These are phyloP conservation scores for Theodoxus fluviatilis DNA, from an alignment of 2,888 invertebrate species.

Conservation along the genomic window DNA sequence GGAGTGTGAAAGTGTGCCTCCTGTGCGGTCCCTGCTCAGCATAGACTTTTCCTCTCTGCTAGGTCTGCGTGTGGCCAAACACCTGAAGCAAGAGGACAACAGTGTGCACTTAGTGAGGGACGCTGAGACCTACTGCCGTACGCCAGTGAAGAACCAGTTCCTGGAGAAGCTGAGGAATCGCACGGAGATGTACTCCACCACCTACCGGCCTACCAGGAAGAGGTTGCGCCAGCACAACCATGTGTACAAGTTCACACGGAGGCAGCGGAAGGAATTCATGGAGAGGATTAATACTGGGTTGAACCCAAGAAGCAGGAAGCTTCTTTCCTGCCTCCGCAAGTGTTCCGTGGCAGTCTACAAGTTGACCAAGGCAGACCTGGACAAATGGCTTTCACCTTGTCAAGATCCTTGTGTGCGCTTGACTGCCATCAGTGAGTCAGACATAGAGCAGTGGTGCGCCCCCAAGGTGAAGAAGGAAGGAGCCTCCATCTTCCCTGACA, in stretches of 20 bases:
- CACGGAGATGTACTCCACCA: constrained; percentile 42
- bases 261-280: constrained; percentile 45
- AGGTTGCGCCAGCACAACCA: constrained; percentile 37
- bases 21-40: constrained; percentile 46
- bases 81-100: constrained; percentile 45
- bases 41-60: constrained; percentile 53
- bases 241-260: constrained; percentile 47
- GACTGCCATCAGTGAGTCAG: too few species aligned
- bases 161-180: constrained; percentile 48
- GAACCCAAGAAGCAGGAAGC: constrained; percentile 40
- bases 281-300: constrained; percentile 46
- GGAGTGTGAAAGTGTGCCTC: too few species aligned
- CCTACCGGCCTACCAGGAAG: constrained; percentile 42
- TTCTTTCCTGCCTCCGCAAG: constrained; percentile 38
- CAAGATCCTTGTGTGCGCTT: too few species aligned
- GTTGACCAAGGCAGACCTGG: constrained; percentile 39
- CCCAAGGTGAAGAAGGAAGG: not conserved
- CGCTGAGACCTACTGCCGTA: constrained; percentile 49
- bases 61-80: constrained; percentile 52
- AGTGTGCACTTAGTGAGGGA: constrained; percentile 43
- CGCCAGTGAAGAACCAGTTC: constrained; percentile 50
- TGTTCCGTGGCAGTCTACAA: constrained; percentile 42
- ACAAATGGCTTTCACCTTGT: constrained; percentile 47
- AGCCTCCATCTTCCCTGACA: constrained; percentile 43
- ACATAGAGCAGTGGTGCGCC: too few species aligned